Percentiles rank a stretch among this genome's conserved stretches.
Conservation (phyloP, 2,797 vertebrate species). For the Chelmon rostratus region DNA sequence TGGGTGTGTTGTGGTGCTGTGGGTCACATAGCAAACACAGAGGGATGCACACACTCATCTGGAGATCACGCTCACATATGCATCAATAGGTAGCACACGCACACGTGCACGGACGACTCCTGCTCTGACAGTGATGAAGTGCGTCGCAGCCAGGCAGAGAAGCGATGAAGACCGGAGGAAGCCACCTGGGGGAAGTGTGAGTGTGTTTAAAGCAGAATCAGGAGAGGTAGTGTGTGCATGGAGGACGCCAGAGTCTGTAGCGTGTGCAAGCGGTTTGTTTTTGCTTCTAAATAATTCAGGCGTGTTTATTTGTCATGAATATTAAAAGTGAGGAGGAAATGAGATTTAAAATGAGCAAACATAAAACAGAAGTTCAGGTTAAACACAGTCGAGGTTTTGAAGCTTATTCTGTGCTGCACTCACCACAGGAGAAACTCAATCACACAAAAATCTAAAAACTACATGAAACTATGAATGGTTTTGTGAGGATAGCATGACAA, state of each 20-base stretch:
- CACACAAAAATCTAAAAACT: too few species aligned
- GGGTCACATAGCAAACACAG: slow-evolving; percentile 11
- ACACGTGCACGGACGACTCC: slow-evolving; percentile 48
- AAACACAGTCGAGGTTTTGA: background rate
- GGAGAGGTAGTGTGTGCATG: background rate
- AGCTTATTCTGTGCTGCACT: background rate
- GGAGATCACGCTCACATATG: background rate
- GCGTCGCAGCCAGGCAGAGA: slow-evolving; percentile 55
- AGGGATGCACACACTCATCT: background rate
- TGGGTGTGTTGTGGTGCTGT: background rate
- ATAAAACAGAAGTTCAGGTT: background rate
- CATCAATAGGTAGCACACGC: slow-evolving; percentile 1
- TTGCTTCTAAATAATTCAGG: slow-evolving; percentile 24
- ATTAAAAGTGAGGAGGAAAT: slow-evolving; percentile 2
- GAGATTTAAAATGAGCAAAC: slow-evolving; percentile 13
- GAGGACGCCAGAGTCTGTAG: background rate
- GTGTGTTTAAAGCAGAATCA: background rate
- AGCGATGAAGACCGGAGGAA: slow-evolving; percentile 59
- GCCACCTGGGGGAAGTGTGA: slow-evolving; percentile 47
- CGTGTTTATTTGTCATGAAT: slow-evolving; percentile 29
- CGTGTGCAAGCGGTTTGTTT: slow-evolving; percentile 11
- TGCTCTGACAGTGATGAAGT: slow-evolving; percentile 80
- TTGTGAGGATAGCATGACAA: too few species aligned
- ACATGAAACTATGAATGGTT: too few species aligned
- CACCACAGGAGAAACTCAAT: background rate